Percentiles rank a stretch among this genome's conserved stretches.
Evolutionary conservation across 2,797 vertebrate genomes (phyloP).

Genomic region (Limosa lapponica): DNA sequence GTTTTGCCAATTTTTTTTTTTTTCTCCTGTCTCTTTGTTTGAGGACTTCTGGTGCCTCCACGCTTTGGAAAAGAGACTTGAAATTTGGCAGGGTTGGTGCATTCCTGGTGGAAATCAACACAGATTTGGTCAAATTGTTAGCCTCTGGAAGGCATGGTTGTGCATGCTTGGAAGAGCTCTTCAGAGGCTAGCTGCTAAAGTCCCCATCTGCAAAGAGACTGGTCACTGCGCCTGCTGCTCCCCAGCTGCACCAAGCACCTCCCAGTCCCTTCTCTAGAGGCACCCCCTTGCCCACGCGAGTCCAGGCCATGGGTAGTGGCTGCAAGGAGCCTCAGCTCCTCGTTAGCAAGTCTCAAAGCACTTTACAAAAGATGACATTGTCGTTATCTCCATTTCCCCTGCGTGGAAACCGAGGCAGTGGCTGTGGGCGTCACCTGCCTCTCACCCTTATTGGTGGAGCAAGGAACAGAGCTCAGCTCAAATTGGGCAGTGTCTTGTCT

Average conservation of each 20-base stretch:
- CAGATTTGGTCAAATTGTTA: conserved; percentile 11
- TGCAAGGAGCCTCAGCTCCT: not conserved
- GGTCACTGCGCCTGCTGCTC: not conserved
- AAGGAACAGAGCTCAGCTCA: not conserved
- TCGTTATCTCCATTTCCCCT: not conserved
- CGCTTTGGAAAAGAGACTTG: conserved; percentile 25
- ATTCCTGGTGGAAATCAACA: conserved; percentile 26
- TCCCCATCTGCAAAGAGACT: not conserved
- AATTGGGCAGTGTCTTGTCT: not conserved
- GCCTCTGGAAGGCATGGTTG: not conserved
- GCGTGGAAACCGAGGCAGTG: not conserved
- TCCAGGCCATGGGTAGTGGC: not conserved
- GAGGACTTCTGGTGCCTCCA: conserved; percentile 26
- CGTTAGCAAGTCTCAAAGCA: not conserved
- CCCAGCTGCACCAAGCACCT: not conserved
- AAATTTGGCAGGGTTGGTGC: conserved; percentile 24
- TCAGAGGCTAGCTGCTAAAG: not conserved
- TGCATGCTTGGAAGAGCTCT: not conserved
- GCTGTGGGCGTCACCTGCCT: not conserved
- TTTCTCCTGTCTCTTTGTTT: not conserved
- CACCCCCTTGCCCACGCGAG: accelerated
- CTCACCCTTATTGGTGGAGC: not conserved
- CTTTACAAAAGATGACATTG: accelerated
- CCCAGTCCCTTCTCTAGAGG: not conserved
- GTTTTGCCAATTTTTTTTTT: not conserved